Evolutionary conservation across 2,113 vertebrate genomes (phyloP).

Genomic region (Neotragus moschatus): DNA sequence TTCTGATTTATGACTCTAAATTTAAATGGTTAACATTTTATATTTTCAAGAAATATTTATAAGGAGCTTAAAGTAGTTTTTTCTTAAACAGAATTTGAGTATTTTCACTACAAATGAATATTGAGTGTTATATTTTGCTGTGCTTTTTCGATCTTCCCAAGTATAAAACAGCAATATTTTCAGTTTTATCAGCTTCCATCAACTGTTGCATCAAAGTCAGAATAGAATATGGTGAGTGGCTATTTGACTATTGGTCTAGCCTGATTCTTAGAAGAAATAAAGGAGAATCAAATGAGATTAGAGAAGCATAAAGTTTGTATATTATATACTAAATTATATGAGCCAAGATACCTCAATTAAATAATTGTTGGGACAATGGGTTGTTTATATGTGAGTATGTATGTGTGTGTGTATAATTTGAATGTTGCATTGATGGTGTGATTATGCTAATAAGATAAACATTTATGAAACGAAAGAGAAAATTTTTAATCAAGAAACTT

Average conservation of each 20-base stretch:
- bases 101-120: background rate
- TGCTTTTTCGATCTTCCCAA: background rate
- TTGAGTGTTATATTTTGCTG: background rate
- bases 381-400: background rate
- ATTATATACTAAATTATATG: background rate
- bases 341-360: background rate
- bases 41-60: background rate
- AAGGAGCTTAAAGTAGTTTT: background rate
- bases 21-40: background rate
- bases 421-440: background rate
- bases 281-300: constrained; percentile 20
- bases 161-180: background rate
- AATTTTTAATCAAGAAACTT: background rate
- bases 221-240: background rate
- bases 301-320: background rate
- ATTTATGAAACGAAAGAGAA: background rate
- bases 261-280: constrained; percentile 17
- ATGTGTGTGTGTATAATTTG: background rate
- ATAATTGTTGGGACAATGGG: background rate
- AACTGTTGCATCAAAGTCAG: constrained; percentile 30
- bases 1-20: background rate
- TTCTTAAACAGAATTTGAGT: background rate
- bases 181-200: constrained; percentile 13
- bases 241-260: background rate
- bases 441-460: constrained; percentile 12